Percentiles rank a stretch among this genome's conserved stretches.
These are phyloP conservation scores for Psilopsiagon aymara DNA, from an alignment of 2,113 vertebrate species.

Conservation along the genomic window DNA sequence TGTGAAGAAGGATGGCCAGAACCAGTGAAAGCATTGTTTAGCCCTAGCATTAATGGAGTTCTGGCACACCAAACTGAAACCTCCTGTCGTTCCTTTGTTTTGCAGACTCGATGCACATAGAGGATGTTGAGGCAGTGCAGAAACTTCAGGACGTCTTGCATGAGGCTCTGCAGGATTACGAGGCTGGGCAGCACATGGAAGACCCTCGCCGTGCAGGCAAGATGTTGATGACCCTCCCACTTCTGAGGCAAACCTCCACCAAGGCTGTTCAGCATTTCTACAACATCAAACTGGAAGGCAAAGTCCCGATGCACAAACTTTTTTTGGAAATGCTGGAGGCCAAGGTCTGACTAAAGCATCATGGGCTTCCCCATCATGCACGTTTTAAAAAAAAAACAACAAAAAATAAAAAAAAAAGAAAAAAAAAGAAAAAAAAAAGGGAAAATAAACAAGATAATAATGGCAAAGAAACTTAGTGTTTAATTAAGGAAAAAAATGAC, in stretches of 20 bases:
- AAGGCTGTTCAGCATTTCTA: conserved; percentile 99
- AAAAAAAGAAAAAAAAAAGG: conserved; percentile 68
- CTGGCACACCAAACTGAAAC: neutral
- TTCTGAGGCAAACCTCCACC: conserved; percentile 97
- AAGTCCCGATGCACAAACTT: conserved; percentile 99
- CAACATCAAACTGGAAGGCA: conserved; percentile 99
- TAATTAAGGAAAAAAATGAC: conserved; percentile 82
- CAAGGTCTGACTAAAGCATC: conserved; percentile 92
- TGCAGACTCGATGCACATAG: conserved; percentile 99
- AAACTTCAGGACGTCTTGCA: conserved; percentile 98
- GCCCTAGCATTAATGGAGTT: rapidly evolving
- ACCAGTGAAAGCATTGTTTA: neutral
- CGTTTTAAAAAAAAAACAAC: conserved; percentile 71
- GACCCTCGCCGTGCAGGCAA: conserved; percentile 96
- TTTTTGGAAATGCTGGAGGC: conserved; percentile 99
- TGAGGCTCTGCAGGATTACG: conserved; percentile 98
- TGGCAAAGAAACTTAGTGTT: conserved; percentile 81
- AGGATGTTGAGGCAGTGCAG: conserved; percentile 97
- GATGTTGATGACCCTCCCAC: conserved; percentile 96
- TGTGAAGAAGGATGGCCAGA: neutral
- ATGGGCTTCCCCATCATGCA: conserved; percentile 73
- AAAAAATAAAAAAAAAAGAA: conserved; percentile 64
- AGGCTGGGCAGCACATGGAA: conserved; percentile 93
- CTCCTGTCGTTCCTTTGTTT: conserved; percentile 44
- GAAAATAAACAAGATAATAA: conserved; percentile 74